These are phyloP conservation scores for Astropecten irregularis DNA, from an alignment of 53 echinoderm and acorn worm species.

Conservation along the genomic window DNA sequence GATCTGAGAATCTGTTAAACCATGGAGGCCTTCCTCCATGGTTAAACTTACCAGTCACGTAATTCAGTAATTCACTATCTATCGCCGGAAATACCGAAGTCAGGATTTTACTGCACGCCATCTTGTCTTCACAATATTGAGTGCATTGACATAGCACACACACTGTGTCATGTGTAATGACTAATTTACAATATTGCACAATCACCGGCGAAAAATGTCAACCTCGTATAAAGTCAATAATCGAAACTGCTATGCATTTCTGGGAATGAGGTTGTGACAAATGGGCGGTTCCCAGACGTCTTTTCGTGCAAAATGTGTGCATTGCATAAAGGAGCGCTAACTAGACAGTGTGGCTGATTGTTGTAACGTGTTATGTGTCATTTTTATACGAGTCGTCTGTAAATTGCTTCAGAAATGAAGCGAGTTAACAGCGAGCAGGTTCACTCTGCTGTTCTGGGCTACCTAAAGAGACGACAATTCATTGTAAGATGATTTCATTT, in stretches of 20 bases:
- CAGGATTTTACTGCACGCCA: constrained; percentile 87
- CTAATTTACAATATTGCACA: background rate
- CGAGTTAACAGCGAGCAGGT: constrained; percentile 85
- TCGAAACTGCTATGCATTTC: too few species aligned
- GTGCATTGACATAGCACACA: background rate
- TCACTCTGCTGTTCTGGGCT: constrained; percentile 74
- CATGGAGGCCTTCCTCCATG: too few species aligned
- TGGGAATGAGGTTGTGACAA: background rate
- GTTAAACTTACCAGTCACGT: constrained; percentile 79
- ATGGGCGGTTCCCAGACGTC: constrained; percentile 3
- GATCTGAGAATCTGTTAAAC: too few species aligned
- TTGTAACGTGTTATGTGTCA: too few species aligned
- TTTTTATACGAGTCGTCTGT: too few species aligned
- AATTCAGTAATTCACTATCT: constrained; percentile 79
- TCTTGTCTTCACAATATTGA: constrained; percentile 33
- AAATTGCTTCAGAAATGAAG: constrained; percentile 79
- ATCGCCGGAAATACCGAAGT: constrained; percentile 80
- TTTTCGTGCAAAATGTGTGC: too few species aligned
- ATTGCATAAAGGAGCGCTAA: too few species aligned
- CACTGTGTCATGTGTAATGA: too few species aligned
- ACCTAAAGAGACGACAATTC: constrained; percentile 85
- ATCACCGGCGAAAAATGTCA: background rate
- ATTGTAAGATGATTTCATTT: constrained; percentile 63
- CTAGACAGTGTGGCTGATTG: too few species aligned
- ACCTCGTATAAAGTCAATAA: background rate